A percentile compares a stretch with the other conserved stretches of the same genome.
Evolutionary conservation across 2,797 vertebrate genomes (phyloP).

Genomic region (Sebastes oblongus): DNA sequence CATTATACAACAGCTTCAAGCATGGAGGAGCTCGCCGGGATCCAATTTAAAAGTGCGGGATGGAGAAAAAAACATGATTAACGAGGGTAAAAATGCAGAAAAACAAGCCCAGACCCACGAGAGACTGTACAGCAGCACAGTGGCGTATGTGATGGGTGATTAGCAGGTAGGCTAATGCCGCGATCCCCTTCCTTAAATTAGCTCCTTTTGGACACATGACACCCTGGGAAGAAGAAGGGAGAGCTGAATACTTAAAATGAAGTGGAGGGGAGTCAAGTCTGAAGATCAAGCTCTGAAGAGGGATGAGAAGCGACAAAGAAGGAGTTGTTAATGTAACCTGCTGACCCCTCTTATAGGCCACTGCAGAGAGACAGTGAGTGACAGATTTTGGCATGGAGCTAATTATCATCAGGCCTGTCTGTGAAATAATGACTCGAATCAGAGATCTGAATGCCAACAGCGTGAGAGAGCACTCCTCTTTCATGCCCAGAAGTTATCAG

Average conservation of each 20-base stretch:
- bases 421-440: slow-evolving; percentile 19
- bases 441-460: not conserved
- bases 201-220: slow-evolving; percentile 39
- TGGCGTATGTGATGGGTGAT: slow-evolving; percentile 51
- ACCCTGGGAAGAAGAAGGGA: slow-evolving; percentile 22
- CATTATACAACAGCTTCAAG: slow-evolving; percentile 53
- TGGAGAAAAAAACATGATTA: slow-evolving; percentile 38
- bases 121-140: slow-evolving; percentile 11
- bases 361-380: slow-evolving; percentile 9
- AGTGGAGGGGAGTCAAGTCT: slow-evolving; percentile 55
- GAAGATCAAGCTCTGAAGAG: slow-evolving; percentile 6
- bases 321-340: slow-evolving; percentile 2
- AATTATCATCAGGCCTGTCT: slow-evolving; percentile 23
- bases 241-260: slow-evolving; percentile 40
- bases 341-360: slow-evolving; percentile 22
- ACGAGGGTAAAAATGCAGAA: slow-evolving; percentile 41
- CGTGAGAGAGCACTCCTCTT: not conserved
- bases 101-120: slow-evolving; percentile 43
- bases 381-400: slow-evolving; percentile 12
- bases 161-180: slow-evolving; percentile 59
- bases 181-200: slow-evolving; percentile 72
- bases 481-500: not conserved
- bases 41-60: slow-evolving; percentile 43
- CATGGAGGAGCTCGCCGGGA: slow-evolving; percentile 26
- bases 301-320: not conserved